phyloP scores from a whole-genome alignment of 2,797 vertebrate species.

The Selene dorsalis region DNA sequence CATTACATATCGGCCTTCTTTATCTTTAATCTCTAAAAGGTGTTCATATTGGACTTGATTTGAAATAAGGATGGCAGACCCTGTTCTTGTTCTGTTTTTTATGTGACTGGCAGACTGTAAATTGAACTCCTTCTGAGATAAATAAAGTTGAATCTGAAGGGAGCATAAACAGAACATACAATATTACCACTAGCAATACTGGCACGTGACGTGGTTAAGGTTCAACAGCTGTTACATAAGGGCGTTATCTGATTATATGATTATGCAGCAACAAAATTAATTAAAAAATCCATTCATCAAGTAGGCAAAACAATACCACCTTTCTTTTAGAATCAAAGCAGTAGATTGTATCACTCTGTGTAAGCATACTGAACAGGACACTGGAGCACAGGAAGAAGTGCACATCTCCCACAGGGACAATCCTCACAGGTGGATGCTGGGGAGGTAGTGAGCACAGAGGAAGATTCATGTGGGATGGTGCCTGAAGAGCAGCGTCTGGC shows the following conservation, averaged over 20 bases:
- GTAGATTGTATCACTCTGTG: not conserved
- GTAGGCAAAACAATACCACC: not conserved
- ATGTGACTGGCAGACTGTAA: not conserved
- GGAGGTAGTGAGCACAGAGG: constrained; percentile 26
- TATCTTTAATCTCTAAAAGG: too few species aligned
- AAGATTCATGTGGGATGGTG: constrained; percentile 15
- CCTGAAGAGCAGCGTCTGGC: constrained; percentile 13
- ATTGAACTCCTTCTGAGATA: too few species aligned
- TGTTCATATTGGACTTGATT: too few species aligned
- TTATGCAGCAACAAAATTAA: not conserved
- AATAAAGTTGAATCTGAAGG: too few species aligned
- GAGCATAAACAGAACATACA: not conserved
- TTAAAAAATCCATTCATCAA: not conserved
- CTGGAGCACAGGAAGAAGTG: constrained; percentile 22
- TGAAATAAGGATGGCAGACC: too few species aligned
- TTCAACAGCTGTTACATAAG: not conserved
- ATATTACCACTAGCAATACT: not conserved
- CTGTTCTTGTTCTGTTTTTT: not conserved
- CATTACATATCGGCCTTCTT: too few species aligned
- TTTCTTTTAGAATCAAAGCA: constrained; percentile 7
- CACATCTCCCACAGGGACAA: constrained; percentile 18
- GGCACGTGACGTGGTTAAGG: not conserved
- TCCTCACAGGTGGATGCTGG: constrained; percentile 30
- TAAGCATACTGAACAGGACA: constrained; percentile 1
- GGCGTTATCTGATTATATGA: not conserved